phyloP scores from a whole-genome alignment of 2,888 invertebrate genomes.

The Aspidapion aeneum region DNA sequence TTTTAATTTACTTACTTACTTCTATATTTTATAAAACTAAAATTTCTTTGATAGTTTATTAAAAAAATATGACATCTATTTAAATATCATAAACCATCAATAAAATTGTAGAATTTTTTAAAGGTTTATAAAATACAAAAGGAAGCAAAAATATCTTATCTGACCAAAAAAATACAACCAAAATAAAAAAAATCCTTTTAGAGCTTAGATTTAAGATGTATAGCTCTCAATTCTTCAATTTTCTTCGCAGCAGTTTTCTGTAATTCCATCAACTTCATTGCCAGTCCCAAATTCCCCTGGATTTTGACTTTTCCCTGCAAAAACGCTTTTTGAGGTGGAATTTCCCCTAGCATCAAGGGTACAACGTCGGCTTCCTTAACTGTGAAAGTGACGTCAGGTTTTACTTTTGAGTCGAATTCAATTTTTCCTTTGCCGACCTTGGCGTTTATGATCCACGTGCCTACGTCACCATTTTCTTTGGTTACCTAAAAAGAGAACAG shows the following conservation, averaged over 20 bases:
- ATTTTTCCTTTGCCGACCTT: conserved; percentile 88
- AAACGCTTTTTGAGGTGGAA: conserved; percentile 94
- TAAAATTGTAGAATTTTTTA: too few species aligned
- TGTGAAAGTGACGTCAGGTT: conserved; percentile 87
- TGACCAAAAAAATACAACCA: too few species aligned
- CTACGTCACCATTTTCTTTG: conserved; percentile 75
- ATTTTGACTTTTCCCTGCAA: conserved; percentile 96
- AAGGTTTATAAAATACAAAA: too few species aligned
- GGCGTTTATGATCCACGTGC: conserved; percentile 90
- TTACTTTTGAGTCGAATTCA: conserved; percentile 75
- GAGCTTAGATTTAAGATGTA: conserved; percentile 49
- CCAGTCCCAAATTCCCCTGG: conserved; percentile 94
- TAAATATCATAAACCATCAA: too few species aligned
- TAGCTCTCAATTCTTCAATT: conserved; percentile 71
- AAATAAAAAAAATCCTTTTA: conserved; percentile 50
- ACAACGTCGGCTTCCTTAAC: conserved; percentile 86
- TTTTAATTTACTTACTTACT: too few species aligned
- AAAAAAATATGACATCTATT: too few species aligned
- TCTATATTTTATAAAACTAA: too few species aligned
- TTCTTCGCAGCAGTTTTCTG: conserved; percentile 70
- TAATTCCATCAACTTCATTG: conserved; percentile 88
- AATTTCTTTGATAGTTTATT: too few species aligned
- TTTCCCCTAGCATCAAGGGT: conserved; percentile 83
- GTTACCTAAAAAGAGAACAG: conserved; percentile 64
- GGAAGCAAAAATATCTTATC: too few species aligned